Percentiles rank a stretch among this genome's conserved stretches.
phyloP scores from a whole-genome alignment of 2,797 vertebrate genomes.

The Tachyglossus aculeatus region DNA sequence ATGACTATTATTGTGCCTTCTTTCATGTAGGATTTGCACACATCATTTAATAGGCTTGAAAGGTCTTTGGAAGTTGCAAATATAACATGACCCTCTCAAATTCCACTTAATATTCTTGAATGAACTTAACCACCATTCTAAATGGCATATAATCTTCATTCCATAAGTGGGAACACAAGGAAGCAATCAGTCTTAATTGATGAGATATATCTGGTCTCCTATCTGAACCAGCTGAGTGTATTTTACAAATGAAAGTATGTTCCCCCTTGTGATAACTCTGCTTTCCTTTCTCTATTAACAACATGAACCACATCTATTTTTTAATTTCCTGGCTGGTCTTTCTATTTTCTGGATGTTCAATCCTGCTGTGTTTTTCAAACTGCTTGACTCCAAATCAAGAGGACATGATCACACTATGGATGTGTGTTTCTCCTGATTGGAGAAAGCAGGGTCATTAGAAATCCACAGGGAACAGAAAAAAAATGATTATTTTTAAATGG shows the following conservation, averaged over 20 bases:
- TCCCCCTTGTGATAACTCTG: too few relatives aligned
- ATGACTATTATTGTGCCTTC: not conserved
- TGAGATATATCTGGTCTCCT: not conserved
- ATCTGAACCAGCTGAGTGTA: not conserved
- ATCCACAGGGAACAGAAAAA: too few relatives aligned
- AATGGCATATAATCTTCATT: not conserved
- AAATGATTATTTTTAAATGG: too few relatives aligned
- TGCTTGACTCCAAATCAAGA: too few relatives aligned
- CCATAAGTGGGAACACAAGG: constrained; percentile 1
- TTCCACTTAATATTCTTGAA: constrained; percentile 28
- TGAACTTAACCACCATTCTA: constrained; percentile 27
- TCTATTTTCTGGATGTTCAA: too few relatives aligned
- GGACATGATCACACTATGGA: too few relatives aligned
- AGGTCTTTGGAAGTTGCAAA: not conserved
- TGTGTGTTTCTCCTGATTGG: too few relatives aligned
- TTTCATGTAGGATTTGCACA: not conserved
- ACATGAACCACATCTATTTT: too few relatives aligned
- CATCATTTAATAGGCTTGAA: not conserved
- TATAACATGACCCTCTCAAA: not conserved
- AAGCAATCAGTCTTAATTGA: constrained; percentile 13
- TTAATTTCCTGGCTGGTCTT: too few relatives aligned
- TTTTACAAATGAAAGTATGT: constrained; percentile 1
- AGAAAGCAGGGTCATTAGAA: too few relatives aligned
- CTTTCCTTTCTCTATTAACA: too few relatives aligned
- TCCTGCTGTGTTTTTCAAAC: too few relatives aligned